Percentiles rank a stretch among this genome's conserved stretches.
phyloP scores from a whole-genome alignment of 2,797 vertebrate species.

The Cuculus canorus region DNA sequence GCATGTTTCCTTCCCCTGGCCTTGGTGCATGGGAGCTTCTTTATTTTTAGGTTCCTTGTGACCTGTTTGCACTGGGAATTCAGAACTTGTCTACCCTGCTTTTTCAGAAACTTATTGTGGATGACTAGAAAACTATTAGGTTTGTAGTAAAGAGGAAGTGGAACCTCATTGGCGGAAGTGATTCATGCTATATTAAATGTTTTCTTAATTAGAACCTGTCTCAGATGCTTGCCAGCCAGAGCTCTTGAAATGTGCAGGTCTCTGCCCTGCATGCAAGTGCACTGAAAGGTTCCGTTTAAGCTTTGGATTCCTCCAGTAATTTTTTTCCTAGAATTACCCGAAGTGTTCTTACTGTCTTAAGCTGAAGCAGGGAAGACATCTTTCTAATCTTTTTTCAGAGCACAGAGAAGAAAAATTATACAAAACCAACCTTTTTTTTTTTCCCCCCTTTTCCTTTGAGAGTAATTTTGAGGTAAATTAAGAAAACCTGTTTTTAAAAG shows the following conservation, averaged over 20 bases:
- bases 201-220: conserved; percentile 38
- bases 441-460: background rate
- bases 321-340: background rate
- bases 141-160: conserved; percentile 25
- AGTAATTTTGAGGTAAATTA: background rate
- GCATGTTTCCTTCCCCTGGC: background rate
- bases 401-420: background rate
- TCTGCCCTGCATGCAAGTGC: background rate
- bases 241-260: background rate
- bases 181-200: background rate
- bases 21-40: background rate
- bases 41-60: conserved; percentile 57
- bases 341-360: background rate
- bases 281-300: background rate
- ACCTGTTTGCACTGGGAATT: conserved; percentile 48
- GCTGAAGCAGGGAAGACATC: background rate
- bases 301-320: background rate
- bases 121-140: background rate
- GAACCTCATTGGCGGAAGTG: conserved; percentile 6
- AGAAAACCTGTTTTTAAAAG: background rate
- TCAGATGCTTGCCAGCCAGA: background rate
- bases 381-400: background rate
- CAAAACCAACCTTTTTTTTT: background rate
- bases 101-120: background rate
- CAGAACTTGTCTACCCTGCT: conserved; percentile 37